Percentiles rank a stretch among this genome's conserved stretches.
phyloP scores from a whole-genome alignment of 2,888 invertebrate species.

The Pecten maximus region DNA sequence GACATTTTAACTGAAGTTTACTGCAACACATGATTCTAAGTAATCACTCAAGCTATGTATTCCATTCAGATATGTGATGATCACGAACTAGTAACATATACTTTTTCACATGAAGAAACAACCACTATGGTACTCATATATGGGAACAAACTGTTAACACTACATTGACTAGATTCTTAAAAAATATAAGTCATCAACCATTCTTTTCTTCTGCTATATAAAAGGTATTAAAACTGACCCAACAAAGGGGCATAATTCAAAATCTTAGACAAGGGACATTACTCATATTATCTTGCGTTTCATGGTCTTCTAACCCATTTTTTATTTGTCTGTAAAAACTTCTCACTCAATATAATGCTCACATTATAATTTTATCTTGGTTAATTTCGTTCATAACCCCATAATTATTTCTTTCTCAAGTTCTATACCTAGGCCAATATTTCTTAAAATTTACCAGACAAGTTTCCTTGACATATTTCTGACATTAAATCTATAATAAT shows the following conservation, averaged over 20 bases:
- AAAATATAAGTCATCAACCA: background rate
- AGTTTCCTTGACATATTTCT: background rate
- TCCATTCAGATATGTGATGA: background rate
- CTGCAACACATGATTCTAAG: too few species aligned
- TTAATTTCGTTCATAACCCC: too few species aligned
- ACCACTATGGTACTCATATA: background rate
- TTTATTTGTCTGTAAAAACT: background rate
- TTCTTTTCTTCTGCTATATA: background rate
- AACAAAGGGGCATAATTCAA: background rate
- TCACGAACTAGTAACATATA: background rate
- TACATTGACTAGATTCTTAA: slow-evolving; percentile 3
- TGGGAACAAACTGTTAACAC: background rate
- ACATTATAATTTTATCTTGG: too few species aligned
- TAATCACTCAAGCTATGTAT: background rate
- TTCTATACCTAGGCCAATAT: too few species aligned
- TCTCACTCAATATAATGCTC: background rate
- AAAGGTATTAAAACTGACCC: background rate
- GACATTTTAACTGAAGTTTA: too few species aligned
- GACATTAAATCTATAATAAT: background rate
- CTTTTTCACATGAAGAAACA: background rate
- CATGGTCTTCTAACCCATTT: background rate
- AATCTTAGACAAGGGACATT: background rate
- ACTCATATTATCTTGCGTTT: background rate
- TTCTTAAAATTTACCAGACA: too few species aligned
- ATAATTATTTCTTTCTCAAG: background rate